These are phyloP conservation scores for Biston stratarius DNA, from an alignment of 2,888 invertebrate genomes.

Conservation along the genomic window DNA sequence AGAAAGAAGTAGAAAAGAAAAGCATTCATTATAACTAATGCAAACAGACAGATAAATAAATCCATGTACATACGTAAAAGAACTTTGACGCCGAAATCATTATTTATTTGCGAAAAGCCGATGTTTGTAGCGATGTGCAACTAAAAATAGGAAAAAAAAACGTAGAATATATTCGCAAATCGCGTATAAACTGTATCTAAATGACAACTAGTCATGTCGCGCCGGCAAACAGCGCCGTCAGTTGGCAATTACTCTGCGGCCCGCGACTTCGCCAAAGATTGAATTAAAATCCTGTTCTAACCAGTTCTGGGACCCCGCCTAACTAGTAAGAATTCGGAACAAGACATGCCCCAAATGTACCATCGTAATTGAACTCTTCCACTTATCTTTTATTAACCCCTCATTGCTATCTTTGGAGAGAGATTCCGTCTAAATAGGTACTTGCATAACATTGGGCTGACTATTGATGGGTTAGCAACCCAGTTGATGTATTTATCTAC, in stretches of 20 bases:
- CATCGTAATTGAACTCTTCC: constrained; percentile 53
- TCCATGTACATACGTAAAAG: too few species aligned
- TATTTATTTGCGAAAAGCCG: too few species aligned
- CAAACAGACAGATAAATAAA: too few species aligned
- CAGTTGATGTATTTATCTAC: too few species aligned
- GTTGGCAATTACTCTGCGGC: constrained; percentile 49
- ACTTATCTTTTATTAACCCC: constrained; percentile 62
- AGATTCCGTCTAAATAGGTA: constrained; percentile 26
- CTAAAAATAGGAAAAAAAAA: not conserved
- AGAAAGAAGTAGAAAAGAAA: too few species aligned
- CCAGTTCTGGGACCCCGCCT: constrained; percentile 51
- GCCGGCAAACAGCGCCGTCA: not conserved
- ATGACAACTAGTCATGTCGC: not conserved
- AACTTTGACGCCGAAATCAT: too few species aligned
- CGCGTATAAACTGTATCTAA: not conserved
- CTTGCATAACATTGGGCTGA: not conserved
- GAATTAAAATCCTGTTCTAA: constrained; percentile 56
- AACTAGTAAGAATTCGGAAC: constrained; percentile 50
- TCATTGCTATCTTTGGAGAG: constrained; percentile 48
- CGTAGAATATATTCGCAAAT: not conserved
- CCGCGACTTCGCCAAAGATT: constrained; percentile 52
- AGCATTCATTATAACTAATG: too few species aligned
- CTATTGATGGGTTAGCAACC: not conserved
- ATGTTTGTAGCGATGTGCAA: not conserved
- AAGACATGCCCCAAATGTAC: constrained; percentile 53